Conservation (phyloP, 1,140 invertebrate species). For the Drosophila ambigua region DNA sequence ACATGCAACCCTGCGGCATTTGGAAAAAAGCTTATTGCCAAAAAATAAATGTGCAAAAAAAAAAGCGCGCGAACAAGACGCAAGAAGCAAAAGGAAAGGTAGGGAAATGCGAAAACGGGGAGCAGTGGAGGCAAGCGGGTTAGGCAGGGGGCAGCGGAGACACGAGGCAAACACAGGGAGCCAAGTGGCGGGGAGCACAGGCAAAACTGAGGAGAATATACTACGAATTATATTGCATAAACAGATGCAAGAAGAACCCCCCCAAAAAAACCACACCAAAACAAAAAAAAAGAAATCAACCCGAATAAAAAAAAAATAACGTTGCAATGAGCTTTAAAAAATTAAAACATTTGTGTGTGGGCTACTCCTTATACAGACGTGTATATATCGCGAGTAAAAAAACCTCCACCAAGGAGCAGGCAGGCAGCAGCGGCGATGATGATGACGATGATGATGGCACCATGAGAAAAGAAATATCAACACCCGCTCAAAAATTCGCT, state of each 20-base stretch:
- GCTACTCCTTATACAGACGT: too few relatives aligned
- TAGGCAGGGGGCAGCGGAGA: too few relatives aligned
- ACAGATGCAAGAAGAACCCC: constrained; percentile 10
- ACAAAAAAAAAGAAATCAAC: constrained; percentile 17
- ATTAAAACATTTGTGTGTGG: too few relatives aligned
- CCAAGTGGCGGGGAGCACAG: background rate
- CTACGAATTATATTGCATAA: constrained; percentile 66
- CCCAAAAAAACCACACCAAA: constrained; percentile 31
- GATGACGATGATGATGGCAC: constrained; percentile 31
- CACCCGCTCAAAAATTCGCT: constrained; percentile 50
- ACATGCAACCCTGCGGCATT: constrained; percentile 75
- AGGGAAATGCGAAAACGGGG: too few relatives aligned
- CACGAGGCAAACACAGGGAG: too few relatives aligned
- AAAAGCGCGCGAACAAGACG: background rate
- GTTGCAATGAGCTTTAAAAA: constrained; percentile 2
- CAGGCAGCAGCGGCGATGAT: constrained; percentile 6
- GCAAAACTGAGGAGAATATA: constrained; percentile 8
- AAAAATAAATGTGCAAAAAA: constrained; percentile 39
- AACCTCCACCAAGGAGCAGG: constrained; percentile 42
- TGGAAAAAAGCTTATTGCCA: constrained; percentile 72
- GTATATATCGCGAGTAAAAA: background rate
- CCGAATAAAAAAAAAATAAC: background rate
- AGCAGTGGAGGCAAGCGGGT: too few relatives aligned
- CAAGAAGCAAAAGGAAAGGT: background rate
- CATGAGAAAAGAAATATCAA: constrained; percentile 60